Conservation (phyloP, 2,797 vertebrate genomes). For the Helostoma temminkii region DNA sequence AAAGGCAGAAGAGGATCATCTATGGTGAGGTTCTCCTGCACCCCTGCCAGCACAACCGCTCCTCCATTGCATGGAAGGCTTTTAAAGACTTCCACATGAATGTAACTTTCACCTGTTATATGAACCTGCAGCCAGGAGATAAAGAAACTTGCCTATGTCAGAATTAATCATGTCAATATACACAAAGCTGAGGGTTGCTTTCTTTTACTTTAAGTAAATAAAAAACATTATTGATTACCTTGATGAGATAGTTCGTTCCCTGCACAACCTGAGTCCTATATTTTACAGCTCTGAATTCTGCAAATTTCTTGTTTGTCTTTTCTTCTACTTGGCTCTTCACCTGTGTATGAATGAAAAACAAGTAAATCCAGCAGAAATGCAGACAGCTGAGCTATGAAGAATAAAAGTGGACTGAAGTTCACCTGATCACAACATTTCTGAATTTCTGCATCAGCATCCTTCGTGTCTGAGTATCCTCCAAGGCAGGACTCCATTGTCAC, state of each 20-base stretch:
- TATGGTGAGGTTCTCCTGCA: not conserved
- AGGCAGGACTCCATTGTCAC: not conserved
- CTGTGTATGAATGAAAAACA: not conserved
- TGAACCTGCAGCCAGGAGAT: conserved; percentile 23
- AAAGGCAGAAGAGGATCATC: not conserved
- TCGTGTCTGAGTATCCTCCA: not conserved
- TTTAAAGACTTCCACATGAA: not conserved
- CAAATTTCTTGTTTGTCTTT: not conserved
- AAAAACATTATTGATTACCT: not conserved
- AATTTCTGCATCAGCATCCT: not conserved
- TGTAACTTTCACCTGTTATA: not conserved
- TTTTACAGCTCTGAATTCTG: not conserved
- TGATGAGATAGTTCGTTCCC: not conserved
- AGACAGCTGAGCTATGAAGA: too few species aligned
- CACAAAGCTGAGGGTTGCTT: not conserved
- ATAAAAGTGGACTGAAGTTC: not conserved
- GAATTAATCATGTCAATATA: not conserved
- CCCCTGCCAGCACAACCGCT: fast-evolving
- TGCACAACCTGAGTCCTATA: not conserved
- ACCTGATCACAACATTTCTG: not conserved
- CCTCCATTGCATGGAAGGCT: not conserved
- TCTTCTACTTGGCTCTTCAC: not conserved
- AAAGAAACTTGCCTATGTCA: not conserved
- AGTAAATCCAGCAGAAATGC: not conserved
- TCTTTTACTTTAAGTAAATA: not conserved